Evolutionary conservation across 2,888 invertebrate species (phyloP).

Genomic region (Eupithecia insigniata): DNA sequence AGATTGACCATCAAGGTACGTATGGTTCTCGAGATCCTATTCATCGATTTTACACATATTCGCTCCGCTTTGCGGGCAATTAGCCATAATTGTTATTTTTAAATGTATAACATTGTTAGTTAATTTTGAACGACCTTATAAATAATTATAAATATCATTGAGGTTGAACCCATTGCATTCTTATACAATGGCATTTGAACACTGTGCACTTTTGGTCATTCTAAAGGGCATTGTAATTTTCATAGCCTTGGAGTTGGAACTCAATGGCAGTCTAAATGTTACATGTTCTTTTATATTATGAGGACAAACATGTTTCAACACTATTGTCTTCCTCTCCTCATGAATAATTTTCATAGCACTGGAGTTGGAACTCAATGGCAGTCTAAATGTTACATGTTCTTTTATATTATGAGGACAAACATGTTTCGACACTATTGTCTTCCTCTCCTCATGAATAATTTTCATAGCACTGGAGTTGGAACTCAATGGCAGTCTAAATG

Average conservation of each 20-base stretch:
- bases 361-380: too few relatives aligned
- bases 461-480: too few relatives aligned
- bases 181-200: constrained; percentile 13
- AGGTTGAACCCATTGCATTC: not conserved
- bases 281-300: too few relatives aligned
- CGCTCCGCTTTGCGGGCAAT: not conserved
- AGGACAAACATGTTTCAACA: too few relatives aligned
- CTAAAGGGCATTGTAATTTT: constrained; percentile 7
- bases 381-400: too few relatives aligned
- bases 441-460: too few relatives aligned
- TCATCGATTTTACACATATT: not conserved
- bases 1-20: not conserved
- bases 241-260: too few relatives aligned
- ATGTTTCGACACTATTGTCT: too few relatives aligned
- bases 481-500: not conserved
- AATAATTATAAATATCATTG: not conserved
- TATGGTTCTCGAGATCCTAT: not conserved
- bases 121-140: not conserved
- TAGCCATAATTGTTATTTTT: not conserved
- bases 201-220: not conserved
- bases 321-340: too few relatives aligned
- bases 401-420: too few relatives aligned
- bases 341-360: too few relatives aligned
- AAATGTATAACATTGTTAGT: not conserved
- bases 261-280: too few relatives aligned